These are phyloP conservation scores for Sarcoramphus papa DNA, from an alignment of 2,797 vertebrate species.

Conservation along the genomic window DNA sequence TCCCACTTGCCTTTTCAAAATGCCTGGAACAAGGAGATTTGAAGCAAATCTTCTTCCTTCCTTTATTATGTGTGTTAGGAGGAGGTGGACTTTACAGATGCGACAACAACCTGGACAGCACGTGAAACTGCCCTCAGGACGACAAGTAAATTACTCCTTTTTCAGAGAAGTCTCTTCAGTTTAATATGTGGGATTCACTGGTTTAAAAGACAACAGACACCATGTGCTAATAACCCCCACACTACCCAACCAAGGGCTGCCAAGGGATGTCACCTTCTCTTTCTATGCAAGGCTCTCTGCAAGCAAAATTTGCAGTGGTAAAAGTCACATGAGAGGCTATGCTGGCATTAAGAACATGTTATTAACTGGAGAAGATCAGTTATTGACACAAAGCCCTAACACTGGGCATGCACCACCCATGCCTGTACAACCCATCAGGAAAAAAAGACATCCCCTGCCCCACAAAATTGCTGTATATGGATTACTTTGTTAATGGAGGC, in stretches of 20 bases:
- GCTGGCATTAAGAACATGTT: neutral
- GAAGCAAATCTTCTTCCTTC: neutral
- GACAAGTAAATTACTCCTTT: neutral
- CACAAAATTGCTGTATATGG: neutral
- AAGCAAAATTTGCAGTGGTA: neutral
- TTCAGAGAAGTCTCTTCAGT: neutral
- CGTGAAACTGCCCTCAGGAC: neutral
- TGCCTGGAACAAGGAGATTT: neutral
- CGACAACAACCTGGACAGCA: neutral
- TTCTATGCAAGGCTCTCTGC: neutral
- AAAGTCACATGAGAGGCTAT: neutral
- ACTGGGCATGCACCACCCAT: neutral
- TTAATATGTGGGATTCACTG: neutral
- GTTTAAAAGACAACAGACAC: neutral
- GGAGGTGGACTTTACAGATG: neutral
- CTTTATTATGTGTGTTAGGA: neutral
- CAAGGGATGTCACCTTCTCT: neutral
- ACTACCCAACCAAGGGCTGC: neutral
- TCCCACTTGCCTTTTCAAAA: neutral
- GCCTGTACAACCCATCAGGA: neutral
- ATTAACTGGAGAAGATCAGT: neutral
- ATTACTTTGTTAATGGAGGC: neutral
- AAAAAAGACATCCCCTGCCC: neutral
- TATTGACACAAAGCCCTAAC: neutral
- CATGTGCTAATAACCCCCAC: fast-evolving